These are phyloP conservation scores for Marmota monax DNA, from an alignment of 2,113 vertebrate genomes.

Conservation along the genomic window DNA sequence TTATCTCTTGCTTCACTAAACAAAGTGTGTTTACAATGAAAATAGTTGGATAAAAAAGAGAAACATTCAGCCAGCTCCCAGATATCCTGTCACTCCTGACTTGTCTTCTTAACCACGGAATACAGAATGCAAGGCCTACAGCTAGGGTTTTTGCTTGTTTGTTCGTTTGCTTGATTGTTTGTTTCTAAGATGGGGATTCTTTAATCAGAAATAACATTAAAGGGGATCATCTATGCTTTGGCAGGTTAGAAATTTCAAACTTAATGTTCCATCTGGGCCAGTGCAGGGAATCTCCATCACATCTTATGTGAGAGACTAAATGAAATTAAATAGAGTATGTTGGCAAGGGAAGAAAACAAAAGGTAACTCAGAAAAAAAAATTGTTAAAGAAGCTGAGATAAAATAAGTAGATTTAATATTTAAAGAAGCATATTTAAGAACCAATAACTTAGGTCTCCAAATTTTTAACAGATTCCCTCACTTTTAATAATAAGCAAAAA, in stretches of 20 bases:
- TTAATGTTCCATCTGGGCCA: background rate
- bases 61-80: background rate
- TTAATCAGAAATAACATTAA: background rate
- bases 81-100: background rate
- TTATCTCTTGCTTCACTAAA: constrained; percentile 2
- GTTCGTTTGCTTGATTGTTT: background rate
- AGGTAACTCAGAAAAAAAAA: background rate
- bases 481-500: constrained; percentile 61
- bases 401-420: constrained; percentile 42
- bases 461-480: background rate
- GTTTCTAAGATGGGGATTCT: background rate
- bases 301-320: background rate
- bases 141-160: background rate
- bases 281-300: background rate
- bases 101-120: background rate
- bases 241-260: background rate
- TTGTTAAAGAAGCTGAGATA: background rate
- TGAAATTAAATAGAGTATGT: background rate
- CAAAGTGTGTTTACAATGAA: background rate
- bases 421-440: background rate
- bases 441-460: background rate
- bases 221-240: background rate
- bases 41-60: background rate
- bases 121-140: background rate
- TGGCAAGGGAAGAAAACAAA: constrained; percentile 9